A percentile compares a stretch with the other conserved stretches of the same genome.
These are phyloP conservation scores for Philopotamus ludificatus DNA, from an alignment of 1,140 invertebrate species.

Conservation along the genomic window DNA sequence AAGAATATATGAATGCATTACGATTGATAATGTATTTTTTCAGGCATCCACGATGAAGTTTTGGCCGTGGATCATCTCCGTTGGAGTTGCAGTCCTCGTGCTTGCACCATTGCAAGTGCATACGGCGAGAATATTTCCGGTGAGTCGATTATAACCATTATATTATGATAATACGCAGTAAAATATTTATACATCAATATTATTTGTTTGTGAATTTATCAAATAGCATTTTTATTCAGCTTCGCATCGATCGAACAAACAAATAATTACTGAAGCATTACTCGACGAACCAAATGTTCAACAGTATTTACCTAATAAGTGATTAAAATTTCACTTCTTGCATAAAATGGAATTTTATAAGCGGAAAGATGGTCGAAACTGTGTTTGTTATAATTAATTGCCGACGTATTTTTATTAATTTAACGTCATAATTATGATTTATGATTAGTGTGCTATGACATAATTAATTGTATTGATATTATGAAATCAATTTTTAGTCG, in stretches of 20 bases:
- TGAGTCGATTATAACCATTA: constrained; percentile 1
- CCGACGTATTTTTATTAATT: too few species aligned
- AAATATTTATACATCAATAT: not conserved
- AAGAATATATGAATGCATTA: too few species aligned
- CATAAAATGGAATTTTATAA: not conserved
- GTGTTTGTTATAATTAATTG: too few species aligned
- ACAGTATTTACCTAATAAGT: constrained; percentile 3
- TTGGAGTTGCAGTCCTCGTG: constrained; percentile 8
- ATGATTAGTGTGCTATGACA: too few species aligned
- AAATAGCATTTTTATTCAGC: not conserved
- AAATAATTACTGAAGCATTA: not conserved
- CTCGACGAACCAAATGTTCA: not conserved
- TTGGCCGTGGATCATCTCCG: constrained; percentile 16
- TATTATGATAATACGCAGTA: not conserved
- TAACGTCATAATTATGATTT: too few species aligned
- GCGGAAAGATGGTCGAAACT: not conserved
- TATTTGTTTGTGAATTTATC: not conserved
- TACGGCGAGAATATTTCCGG: constrained; percentile 15
- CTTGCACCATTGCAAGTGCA: constrained; percentile 5
- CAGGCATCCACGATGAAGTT: constrained; percentile 22
- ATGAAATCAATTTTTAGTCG: too few species aligned
- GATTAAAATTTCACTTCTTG: constrained; percentile 10
- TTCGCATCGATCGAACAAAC: not conserved
- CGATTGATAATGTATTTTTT: not conserved
- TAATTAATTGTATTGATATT: too few species aligned